These are phyloP conservation scores for Nothocercus nigrocapillus DNA, from an alignment of 2,113 vertebrate species.

Conservation along the genomic window DNA sequence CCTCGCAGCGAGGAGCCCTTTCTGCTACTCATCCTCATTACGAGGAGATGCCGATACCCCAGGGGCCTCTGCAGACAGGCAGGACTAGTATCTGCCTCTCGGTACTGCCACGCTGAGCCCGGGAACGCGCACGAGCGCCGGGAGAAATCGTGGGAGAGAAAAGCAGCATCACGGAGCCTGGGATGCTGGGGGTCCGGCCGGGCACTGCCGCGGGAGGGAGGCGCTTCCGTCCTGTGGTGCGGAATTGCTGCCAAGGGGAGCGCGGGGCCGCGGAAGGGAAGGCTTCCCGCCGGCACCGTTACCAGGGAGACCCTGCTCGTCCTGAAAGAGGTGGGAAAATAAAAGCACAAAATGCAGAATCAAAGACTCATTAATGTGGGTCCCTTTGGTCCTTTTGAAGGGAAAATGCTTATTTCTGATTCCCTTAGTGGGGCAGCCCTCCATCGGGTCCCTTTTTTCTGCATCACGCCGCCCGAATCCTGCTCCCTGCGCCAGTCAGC, in stretches of 20 bases:
- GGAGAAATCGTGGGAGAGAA: not conserved
- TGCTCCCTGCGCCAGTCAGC: not conserved
- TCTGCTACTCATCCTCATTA: not conserved
- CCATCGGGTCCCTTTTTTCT: not conserved
- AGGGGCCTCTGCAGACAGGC: not conserved
- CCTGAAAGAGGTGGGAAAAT: not conserved
- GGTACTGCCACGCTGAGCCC: rapidly evolving
- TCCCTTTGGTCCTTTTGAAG: conserved; percentile 26
- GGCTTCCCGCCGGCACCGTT: not conserved
- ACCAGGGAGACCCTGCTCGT: conserved; percentile 41
- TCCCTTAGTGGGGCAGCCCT: not conserved
- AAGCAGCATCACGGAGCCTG: not conserved
- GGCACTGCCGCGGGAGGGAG: not conserved
- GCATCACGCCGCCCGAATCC: not conserved
- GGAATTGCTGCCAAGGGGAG: not conserved
- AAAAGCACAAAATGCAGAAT: not conserved
- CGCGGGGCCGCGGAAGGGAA: not conserved
- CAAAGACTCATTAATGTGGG: not conserved
- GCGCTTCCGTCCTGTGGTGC: not conserved
- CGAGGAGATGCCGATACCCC: not conserved
- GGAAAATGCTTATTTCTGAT: not conserved
- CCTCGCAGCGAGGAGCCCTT: not conserved
- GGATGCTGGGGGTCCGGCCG: not conserved
- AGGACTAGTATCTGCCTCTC: not conserved
- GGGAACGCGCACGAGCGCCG: rapidly evolving